These are phyloP conservation scores for Motacilla alba DNA, from an alignment of 2,113 vertebrate genomes.

Conservation along the genomic window DNA sequence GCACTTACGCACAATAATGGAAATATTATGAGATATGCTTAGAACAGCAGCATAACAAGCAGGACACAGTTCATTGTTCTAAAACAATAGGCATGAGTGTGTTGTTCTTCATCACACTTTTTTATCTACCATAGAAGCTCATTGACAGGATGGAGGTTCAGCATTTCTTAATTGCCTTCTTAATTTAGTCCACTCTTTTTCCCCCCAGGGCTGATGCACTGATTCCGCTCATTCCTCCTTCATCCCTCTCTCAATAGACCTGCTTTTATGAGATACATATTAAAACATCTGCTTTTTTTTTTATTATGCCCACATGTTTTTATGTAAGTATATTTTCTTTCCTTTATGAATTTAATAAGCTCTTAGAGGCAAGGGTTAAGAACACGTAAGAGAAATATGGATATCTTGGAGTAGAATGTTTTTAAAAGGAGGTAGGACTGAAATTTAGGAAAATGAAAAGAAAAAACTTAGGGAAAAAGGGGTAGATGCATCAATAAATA, in stretches of 20 bases:
- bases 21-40: conserved; percentile 5
- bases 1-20: conserved; percentile 38
- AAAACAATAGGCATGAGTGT: conserved; percentile 11
- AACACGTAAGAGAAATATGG: not conserved
- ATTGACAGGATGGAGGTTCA: not conserved
- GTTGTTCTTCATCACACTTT: not conserved
- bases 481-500: not conserved
- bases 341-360: conserved; percentile 13
- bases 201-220: not conserved
- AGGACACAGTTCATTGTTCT: conserved; percentile 32
- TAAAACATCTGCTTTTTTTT: conserved; percentile 20
- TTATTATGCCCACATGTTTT: not conserved
- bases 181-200: conserved; percentile 39
- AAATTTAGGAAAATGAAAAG: not conserved
- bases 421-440: not conserved
- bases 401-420: not conserved
- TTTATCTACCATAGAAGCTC: conserved; percentile 14
- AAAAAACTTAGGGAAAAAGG: not conserved
- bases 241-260: not conserved
- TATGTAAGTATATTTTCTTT: conserved; percentile 4
- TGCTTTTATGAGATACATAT: conserved; percentile 6
- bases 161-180: conserved; percentile 64
- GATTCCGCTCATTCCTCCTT: not conserved
- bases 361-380: not conserved
- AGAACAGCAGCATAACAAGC: conserved; percentile 44